A percentile compares a stretch with the other conserved stretches of the same genome.
These are phyloP conservation scores for Leucophenga varia DNA, from an alignment of 1,140 invertebrate species.

Conservation along the genomic window DNA sequence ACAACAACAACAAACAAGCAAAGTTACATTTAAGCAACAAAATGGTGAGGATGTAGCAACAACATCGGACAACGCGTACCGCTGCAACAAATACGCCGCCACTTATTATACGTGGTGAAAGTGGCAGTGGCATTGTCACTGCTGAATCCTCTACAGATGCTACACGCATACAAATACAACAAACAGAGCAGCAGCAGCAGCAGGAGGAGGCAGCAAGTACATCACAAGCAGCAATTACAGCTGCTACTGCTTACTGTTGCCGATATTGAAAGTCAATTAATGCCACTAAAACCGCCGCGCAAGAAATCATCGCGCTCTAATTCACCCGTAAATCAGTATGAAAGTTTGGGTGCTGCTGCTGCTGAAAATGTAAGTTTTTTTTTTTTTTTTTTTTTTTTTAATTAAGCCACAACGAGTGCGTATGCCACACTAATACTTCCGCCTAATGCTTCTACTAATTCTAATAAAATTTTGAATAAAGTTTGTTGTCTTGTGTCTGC, in stretches of 20 bases:
- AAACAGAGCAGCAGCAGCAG: too few species aligned
- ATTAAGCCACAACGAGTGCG: too few species aligned
- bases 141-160: too few species aligned
- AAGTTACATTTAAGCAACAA: neutral
- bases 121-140: constrained; percentile 6
- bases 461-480: too few species aligned
- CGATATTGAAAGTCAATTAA: constrained; percentile 17
- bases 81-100: constrained; percentile 50
- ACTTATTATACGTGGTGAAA: constrained; percentile 35
- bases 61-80: constrained; percentile 21
- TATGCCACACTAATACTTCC: too few species aligned
- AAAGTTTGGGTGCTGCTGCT: neutral
- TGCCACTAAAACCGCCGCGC: constrained; percentile 46
- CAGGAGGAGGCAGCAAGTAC: neutral
- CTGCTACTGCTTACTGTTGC: neutral
- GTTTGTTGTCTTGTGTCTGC: too few species aligned
- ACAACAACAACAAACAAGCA: constrained; percentile 10
- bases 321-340: too few species aligned
- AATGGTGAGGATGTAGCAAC: neutral
- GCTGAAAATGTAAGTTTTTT: constrained; percentile 14
- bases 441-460: too few species aligned
- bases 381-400: too few species aligned
- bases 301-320: constrained; percentile 44
- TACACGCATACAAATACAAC: too few species aligned
- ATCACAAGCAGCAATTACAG: neutral